A percentile compares a stretch with the other conserved stretches of the same genome.
Evolutionary conservation across 2,797 vertebrate genomes (phyloP).

Genomic region (Argentina silus): DNA sequence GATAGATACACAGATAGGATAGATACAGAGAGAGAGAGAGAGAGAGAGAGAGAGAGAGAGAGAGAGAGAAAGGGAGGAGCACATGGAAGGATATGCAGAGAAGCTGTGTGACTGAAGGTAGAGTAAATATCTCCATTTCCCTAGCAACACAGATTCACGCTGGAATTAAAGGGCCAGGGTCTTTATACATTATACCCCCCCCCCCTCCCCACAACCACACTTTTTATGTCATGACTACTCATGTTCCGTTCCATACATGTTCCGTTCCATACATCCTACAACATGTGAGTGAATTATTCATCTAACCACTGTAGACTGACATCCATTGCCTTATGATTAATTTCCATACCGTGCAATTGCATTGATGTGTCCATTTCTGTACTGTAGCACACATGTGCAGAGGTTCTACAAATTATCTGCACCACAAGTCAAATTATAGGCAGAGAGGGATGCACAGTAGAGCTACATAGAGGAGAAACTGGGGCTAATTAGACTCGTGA

Average conservation of each 20-base stretch:
- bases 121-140: conserved; percentile 77
- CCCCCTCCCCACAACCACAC: conserved; percentile 30
- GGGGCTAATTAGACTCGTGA: background rate
- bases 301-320: conserved; percentile 23
- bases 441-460: background rate
- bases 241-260: conserved; percentile 14
- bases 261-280: too few relatives aligned
- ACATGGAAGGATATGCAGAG: conserved; percentile 20
- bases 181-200: background rate
- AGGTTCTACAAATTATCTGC: too few relatives aligned
- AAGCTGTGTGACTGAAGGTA: conserved; percentile 49
- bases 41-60: conserved; percentile 7
- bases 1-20: conserved; percentile 4
- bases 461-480: background rate
- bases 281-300: conserved; percentile 28
- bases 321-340: conserved; percentile 26
- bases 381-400: too few relatives aligned
- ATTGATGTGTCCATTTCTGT: background rate
- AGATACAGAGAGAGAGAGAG: conserved; percentile 1
- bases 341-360: background rate
- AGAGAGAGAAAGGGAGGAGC: conserved; percentile 1
- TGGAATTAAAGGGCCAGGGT: conserved; percentile 72
- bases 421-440: background rate
- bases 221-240: too few relatives aligned
- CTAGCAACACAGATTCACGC: conserved; percentile 71